These are phyloP conservation scores for Clarias magur DNA, from an alignment of 2,113 vertebrate genomes.

Conservation along the genomic window DNA sequence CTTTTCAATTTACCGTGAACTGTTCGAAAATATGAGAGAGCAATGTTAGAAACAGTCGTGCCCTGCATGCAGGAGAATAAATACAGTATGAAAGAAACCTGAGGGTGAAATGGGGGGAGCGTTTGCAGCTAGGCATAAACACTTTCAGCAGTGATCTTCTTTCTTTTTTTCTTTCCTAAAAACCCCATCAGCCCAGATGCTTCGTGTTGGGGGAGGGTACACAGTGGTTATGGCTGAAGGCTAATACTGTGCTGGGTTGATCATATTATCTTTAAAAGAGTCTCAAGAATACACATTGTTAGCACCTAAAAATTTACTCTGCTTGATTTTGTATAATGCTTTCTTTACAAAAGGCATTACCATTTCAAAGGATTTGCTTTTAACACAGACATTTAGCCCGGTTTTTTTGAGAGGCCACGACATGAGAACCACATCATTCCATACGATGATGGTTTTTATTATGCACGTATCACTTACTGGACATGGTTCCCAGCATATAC, in stretches of 20 bases:
- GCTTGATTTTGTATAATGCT: neutral
- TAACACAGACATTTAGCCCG: neutral
- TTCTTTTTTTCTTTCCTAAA: constrained; percentile 12
- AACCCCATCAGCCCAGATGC: constrained; percentile 10
- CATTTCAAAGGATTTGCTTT: neutral
- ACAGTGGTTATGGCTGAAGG: constrained; percentile 9
- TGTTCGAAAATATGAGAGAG: neutral
- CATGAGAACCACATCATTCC: constrained; percentile 8
- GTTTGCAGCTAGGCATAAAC: constrained; percentile 28
- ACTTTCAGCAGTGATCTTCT: constrained; percentile 19
- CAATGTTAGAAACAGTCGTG: neutral
- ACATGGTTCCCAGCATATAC: neutral
- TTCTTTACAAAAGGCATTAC: neutral
- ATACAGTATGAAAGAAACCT: constrained; percentile 16
- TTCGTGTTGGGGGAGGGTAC: neutral
- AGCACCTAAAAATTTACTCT: neutral
- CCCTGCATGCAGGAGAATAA: neutral
- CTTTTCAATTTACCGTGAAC: constrained; percentile 2
- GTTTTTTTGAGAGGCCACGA: neutral
- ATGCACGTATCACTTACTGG: neutral
- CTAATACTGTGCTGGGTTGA: constrained; percentile 16
- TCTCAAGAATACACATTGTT: neutral
- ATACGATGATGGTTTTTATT: constrained; percentile 3
- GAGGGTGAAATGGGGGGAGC: constrained; percentile 8
- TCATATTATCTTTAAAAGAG: neutral